Percentiles rank a stretch among this genome's conserved stretches.
Conservation (phyloP, 2,888 invertebrate genomes). For the Chelonus formosanus region DNA sequence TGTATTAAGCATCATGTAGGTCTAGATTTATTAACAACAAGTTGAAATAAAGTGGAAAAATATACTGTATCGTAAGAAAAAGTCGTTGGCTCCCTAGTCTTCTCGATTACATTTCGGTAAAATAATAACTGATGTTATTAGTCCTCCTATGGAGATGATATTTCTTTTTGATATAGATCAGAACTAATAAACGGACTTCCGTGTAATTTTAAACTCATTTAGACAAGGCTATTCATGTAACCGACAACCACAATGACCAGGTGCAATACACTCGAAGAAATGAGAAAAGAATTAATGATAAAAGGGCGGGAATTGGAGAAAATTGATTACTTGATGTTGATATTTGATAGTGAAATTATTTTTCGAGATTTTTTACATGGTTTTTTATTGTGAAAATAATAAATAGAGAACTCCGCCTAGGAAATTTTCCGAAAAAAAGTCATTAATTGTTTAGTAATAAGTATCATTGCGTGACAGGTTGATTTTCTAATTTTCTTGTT, state of each 20-base stretch:
- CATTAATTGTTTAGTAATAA: neutral
- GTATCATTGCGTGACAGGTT: too few relatives aligned
- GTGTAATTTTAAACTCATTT: conserved; percentile 35
- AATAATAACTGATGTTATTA: conserved; percentile 17
- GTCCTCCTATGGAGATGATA: conserved; percentile 14
- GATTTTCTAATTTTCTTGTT: too few relatives aligned
- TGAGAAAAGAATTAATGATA: conserved; percentile 5
- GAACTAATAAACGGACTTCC: conserved; percentile 26
- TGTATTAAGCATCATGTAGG: too few relatives aligned
- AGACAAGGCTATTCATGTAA: conserved; percentile 23
- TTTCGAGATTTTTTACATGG: too few relatives aligned
- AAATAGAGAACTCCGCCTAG: too few relatives aligned
- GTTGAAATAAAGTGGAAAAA: too few relatives aligned
- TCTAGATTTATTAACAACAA: too few relatives aligned
- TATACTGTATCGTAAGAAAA: too few relatives aligned
- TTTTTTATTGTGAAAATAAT: too few relatives aligned
- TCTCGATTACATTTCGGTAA: conserved; percentile 18
- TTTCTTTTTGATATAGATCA: conserved; percentile 23
- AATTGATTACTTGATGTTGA: neutral
- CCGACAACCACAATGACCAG: conserved; percentile 29
- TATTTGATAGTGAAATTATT: neutral
- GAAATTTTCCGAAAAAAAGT: neutral
- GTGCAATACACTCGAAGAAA: conserved; percentile 24
- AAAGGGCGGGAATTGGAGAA: neutral
- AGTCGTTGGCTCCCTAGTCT: neutral